phyloP scores from a whole-genome alignment of 1,140 invertebrate species.

The Lasioglossum albipes region DNA sequence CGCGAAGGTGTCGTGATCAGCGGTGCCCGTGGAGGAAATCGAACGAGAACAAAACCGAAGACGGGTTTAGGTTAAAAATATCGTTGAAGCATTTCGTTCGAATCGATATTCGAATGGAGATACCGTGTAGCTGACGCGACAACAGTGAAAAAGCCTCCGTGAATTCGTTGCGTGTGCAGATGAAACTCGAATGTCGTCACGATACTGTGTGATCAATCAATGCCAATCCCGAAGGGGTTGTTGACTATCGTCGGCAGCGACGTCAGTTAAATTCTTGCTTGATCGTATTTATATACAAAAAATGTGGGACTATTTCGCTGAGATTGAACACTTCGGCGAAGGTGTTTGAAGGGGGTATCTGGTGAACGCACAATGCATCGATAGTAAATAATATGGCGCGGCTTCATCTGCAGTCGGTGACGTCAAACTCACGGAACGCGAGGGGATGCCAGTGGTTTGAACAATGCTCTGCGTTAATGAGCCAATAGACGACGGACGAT shows the following conservation, averaged over 20 bases:
- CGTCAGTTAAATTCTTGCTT: background rate
- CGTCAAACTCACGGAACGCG: constrained; percentile 44
- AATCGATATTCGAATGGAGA: constrained; percentile 13
- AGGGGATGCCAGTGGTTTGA: constrained; percentile 34
- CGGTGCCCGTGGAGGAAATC: background rate
- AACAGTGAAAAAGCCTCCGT: background rate
- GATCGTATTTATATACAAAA: too few species aligned
- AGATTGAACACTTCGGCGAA: background rate
- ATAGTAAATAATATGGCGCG: constrained; percentile 58
- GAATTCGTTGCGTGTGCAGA: background rate
- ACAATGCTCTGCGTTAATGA: background rate
- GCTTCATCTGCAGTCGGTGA: constrained; percentile 54
- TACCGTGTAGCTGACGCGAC: background rate
- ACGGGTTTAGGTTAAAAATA: background rate
- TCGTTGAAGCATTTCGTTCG: background rate
- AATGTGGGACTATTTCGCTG: background rate
- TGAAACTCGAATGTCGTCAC: background rate
- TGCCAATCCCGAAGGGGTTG: background rate
- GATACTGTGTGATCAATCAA: constrained; percentile 1
- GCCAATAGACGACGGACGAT: constrained; percentile 8
- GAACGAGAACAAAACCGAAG: background rate
- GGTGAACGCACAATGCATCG: constrained; percentile 23
- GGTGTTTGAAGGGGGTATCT: background rate
- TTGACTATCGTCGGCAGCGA: background rate
- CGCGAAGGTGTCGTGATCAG: background rate